A percentile compares a stretch with the other conserved stretches of the same genome.
Evolutionary conservation across 2,113 vertebrate genomes (phyloP).

Genomic region (Percina caprodes): DNA sequence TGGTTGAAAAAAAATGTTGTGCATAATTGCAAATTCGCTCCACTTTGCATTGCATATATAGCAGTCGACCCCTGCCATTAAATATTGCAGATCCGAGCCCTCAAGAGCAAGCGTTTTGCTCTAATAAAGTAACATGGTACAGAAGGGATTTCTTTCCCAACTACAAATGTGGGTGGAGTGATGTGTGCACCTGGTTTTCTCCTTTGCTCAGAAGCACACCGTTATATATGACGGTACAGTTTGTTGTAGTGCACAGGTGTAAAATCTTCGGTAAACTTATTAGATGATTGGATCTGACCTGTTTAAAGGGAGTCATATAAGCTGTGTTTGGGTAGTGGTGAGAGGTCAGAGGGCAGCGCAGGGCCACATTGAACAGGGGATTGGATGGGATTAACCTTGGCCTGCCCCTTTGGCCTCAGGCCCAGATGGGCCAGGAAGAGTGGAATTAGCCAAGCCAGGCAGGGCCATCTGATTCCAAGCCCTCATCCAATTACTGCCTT

Average conservation of each 20-base stretch:
- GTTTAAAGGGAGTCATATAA: slow-evolving; percentile 56
- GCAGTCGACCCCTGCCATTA: slow-evolving; percentile 16
- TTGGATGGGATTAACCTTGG: slow-evolving; percentile 89
- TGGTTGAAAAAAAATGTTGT: slow-evolving; percentile 33
- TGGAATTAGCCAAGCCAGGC: slow-evolving; percentile 84
- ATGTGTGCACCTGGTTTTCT: neutral
- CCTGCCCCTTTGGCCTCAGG: slow-evolving; percentile 79
- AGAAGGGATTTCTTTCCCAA: neutral
- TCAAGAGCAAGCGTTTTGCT: slow-evolving; percentile 18
- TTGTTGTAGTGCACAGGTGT: slow-evolving; percentile 1
- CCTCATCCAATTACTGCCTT: slow-evolving; percentile 89
- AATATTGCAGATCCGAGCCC: slow-evolving; percentile 19
- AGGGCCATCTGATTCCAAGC: slow-evolving; percentile 85
- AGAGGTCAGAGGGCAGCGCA: slow-evolving; percentile 58
- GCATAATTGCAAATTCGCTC: slow-evolving; percentile 55
- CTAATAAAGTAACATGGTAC: slow-evolving; percentile 18
- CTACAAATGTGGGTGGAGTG: neutral
- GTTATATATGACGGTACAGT: neutral
- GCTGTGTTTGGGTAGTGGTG: slow-evolving; percentile 49
- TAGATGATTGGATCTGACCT: slow-evolving; percentile 40
- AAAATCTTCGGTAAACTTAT: slow-evolving; percentile 60
- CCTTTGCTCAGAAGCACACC: neutral
- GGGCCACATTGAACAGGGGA: slow-evolving; percentile 73
- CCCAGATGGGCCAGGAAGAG: slow-evolving; percentile 84
- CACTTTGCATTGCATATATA: slow-evolving; percentile 19